A percentile compares a stretch with the other conserved stretches of the same genome.
These are phyloP conservation scores for Anthrax anthrax DNA, from an alignment of 2,888 invertebrate genomes.

Conservation along the genomic window DNA sequence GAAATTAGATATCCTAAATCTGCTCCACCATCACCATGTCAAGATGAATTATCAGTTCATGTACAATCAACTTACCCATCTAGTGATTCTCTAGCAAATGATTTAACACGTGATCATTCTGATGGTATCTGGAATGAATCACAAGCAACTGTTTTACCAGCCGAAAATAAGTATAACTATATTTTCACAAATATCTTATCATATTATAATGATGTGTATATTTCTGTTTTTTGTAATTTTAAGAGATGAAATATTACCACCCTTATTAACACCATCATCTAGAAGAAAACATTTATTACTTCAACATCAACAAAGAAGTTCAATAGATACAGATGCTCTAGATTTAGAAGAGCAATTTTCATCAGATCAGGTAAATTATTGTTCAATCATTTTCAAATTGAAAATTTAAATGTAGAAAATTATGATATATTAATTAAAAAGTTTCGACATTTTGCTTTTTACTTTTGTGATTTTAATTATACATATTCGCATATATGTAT, in stretches of 20 bases:
- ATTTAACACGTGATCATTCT: slow-evolving; percentile 63
- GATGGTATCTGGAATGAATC: slow-evolving; percentile 85
- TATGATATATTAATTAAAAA: too few relatives aligned
- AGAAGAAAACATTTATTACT: slow-evolving; percentile 61
- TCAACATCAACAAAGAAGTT: slow-evolving; percentile 75
- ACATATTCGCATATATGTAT: too few relatives aligned
- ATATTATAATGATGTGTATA: neutral
- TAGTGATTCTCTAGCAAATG: slow-evolving; percentile 70
- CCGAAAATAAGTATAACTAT: slow-evolving; percentile 42
- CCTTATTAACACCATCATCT: slow-evolving; percentile 61
- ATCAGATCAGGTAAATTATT: slow-evolving; percentile 43
- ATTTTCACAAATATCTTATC: too few relatives aligned
- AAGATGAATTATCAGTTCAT: slow-evolving; percentile 39
- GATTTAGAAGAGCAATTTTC: slow-evolving; percentile 52
- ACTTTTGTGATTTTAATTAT: too few relatives aligned
- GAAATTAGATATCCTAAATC: slow-evolving; percentile 39
- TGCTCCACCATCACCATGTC: slow-evolving; percentile 48
- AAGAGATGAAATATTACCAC: slow-evolving; percentile 39
- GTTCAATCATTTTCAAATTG: too few relatives aligned
- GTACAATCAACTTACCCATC: slow-evolving; percentile 57
- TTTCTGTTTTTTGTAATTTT: slow-evolving; percentile 8
- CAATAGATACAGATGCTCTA: slow-evolving; percentile 69
- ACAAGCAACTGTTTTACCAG: slow-evolving; percentile 67
- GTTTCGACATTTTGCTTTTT: too few relatives aligned
- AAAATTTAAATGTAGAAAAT: too few relatives aligned